phyloP scores from a whole-genome alignment of 2,113 vertebrate species.

The Entelurus aequoreus region DNA sequence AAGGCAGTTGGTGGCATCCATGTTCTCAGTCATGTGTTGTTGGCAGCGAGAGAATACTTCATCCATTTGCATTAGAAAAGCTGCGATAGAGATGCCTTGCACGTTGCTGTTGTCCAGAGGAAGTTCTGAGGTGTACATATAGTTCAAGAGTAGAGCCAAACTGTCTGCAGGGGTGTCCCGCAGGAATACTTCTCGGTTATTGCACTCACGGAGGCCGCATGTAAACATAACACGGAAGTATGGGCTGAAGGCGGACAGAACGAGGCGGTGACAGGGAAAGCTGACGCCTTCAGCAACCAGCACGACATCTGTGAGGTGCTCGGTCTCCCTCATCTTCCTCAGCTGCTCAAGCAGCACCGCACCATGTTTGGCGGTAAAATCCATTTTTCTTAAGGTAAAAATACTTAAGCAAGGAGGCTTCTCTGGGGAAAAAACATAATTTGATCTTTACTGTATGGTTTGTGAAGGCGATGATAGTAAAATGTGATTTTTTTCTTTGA shows the following conservation, averaged over 20 bases:
- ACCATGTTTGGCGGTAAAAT: constrained; percentile 75
- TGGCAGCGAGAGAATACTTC: constrained; percentile 82
- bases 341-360: constrained; percentile 78
- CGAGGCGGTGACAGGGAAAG: constrained; percentile 88
- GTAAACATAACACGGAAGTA: constrained; percentile 97
- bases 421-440: constrained; percentile 27
- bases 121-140: constrained; percentile 85
- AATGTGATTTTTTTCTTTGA: background rate
- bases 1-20: constrained; percentile 92
- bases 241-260: constrained; percentile 91
- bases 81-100: constrained; percentile 83
- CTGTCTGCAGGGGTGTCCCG: constrained; percentile 82
- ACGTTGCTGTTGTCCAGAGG: constrained; percentile 78
- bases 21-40: constrained; percentile 87
- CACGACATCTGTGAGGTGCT: constrained; percentile 85
- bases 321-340: constrained; percentile 79
- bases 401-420: constrained; percentile 1
- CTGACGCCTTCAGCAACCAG: constrained; percentile 84
- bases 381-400: constrained; percentile 67
- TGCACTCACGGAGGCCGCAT: constrained; percentile 86
- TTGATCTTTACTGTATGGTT: background rate
- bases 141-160: constrained; percentile 77
- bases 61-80: constrained; percentile 93
- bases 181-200: constrained; percentile 78
- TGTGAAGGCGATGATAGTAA: background rate